Base-by-base conservation (phyloP, 2,113 vertebrate genomes). In the Romanogobio albipinnatus region DNA sequence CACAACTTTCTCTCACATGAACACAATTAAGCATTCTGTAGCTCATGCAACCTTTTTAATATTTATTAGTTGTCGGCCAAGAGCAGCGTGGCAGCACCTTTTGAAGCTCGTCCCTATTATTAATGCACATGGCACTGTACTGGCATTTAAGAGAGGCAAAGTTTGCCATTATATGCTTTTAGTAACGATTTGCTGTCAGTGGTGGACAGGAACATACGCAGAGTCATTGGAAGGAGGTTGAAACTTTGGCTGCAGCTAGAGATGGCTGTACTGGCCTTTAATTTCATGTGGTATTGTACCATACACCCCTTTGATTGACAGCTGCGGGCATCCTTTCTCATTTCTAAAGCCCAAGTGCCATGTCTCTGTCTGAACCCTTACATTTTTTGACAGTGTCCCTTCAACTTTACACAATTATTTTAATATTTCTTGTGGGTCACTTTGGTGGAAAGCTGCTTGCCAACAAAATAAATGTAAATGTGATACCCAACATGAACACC, bases 161-260 rank as follows among this genome's bases (percentile, higher is more conserved):
- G 85, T 90, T 87, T 89, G 82, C 85, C 85, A 88, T 89, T 88
- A 84, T 89, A 91, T 91, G 91, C 93, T 93, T 94, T 93, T 93
- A 94, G 93, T 91, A 94, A 93, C 90, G 93, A 94, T 94, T 94
- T 94, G 75, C 93, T 93, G 93, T 93, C 94, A 93, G 39, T 74
- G 86, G 82, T 26, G 66, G 84, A 79, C 76, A 88, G 74, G 74
- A 74, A 73, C 68, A 51, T 88, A 89, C 87, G 68, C 64, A 75
- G 76, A 86, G 77, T 89, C 82, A 64, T 89, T 84, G n/a, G 85
- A 83, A 51, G 70, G 87, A 77, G 80, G 11, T 29, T 53, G 74
- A 76, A 76, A 53, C 43, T 74, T 74, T 74, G 70, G n/a, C 70
- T 74, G 22, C 43, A 49, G 43, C 26, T 74, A 7, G 47, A 74